Evolutionary conservation across 2,888 invertebrate species (phyloP).

Genomic region (Pimpla rufipes): DNA sequence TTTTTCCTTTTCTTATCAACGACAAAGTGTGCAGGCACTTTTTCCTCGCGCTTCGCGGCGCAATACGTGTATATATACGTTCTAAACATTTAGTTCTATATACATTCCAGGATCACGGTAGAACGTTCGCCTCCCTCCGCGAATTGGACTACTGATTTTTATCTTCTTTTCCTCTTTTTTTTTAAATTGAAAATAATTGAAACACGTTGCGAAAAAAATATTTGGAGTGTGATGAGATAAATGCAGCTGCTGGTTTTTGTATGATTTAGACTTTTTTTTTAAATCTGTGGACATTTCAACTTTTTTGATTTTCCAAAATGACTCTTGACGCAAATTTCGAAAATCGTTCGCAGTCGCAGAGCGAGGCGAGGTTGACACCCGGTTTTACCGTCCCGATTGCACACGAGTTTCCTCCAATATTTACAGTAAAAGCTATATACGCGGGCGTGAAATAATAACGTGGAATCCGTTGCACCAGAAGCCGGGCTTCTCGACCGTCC

Average conservation of each 20-base stretch:
- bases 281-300: neutral
- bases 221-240: neutral
- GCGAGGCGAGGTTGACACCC: neutral
- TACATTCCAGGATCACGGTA: slow-evolving; percentile 73
- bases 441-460: slow-evolving; percentile 60
- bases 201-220: too few species aligned
- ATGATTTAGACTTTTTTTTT: neutral
- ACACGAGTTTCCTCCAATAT: slow-evolving; percentile 71
- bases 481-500: slow-evolving; percentile 40
- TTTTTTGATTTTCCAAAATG: neutral
- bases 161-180: neutral
- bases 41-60: slow-evolving; percentile 28
- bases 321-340: neutral
- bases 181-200: slow-evolving; percentile 7
- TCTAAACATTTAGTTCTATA: slow-evolving; percentile 71
- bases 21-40: slow-evolving; percentile 39
- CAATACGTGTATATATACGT: slow-evolving; percentile 43
- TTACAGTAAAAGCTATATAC: slow-evolving; percentile 73
- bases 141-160: neutral
- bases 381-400: slow-evolving; percentile 71
- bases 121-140: slow-evolving; percentile 52
- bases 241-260: slow-evolving; percentile 20
- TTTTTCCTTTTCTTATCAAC: slow-evolving; percentile 35
- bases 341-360: neutral
- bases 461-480: slow-evolving; percentile 57